Evolutionary conservation across 2,113 vertebrate genomes (phyloP).

Genomic region (Drymodes brunneopygia): DNA sequence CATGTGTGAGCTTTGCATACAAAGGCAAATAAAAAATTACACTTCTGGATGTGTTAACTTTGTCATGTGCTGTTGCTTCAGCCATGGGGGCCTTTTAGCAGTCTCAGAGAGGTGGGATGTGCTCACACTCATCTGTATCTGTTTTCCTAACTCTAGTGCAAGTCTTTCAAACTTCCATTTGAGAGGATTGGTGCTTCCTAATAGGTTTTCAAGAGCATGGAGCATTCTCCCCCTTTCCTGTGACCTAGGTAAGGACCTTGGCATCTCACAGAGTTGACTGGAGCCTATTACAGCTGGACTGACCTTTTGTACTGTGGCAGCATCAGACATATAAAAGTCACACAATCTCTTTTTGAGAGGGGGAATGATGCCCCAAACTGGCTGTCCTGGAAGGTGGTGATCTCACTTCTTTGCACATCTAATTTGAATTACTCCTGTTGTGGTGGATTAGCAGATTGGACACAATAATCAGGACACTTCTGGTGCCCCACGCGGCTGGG

Average conservation of each 20-base stretch:
- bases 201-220: slow-evolving; percentile 16
- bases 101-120: not conserved
- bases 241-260: not conserved
- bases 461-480: not conserved
- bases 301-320: not conserved
- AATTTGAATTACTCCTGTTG: not conserved
- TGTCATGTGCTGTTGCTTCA: not conserved
- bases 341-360: not conserved
- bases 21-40: slow-evolving; percentile 14
- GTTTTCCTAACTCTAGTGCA: not conserved
- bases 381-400: not conserved
- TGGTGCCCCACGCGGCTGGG: not conserved
- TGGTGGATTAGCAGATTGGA: not conserved
- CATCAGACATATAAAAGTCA: not conserved
- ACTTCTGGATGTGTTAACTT: not conserved
- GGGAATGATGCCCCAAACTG: not conserved
- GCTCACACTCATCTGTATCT: not conserved
- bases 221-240: not conserved
- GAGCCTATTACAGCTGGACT: not conserved
- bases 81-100: not conserved
- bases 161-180: slow-evolving; percentile 27
- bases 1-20: not conserved
- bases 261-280: not conserved
- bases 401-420: not conserved
- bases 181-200: not conserved